A percentile compares a stretch with the other conserved stretches of the same genome.
Conservation (phyloP, 2,797 vertebrate species). For the Cirrhinus molitorella region DNA sequence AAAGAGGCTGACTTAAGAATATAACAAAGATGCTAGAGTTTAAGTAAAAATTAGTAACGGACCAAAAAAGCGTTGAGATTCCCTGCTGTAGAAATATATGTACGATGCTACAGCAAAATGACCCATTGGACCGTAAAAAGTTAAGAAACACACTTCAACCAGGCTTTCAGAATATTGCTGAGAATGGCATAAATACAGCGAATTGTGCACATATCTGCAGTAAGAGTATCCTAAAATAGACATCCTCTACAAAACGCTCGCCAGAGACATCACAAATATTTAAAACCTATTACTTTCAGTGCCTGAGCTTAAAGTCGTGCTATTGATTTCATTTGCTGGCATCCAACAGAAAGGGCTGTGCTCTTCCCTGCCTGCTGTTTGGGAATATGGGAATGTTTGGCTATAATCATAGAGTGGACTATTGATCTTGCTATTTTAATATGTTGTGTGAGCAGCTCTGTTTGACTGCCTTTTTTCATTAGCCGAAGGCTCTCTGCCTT, state of each 20-base stretch:
- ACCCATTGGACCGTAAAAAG: conserved; percentile 2
- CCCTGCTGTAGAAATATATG: background rate
- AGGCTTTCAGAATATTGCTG: conserved; percentile 3
- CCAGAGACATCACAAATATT: conserved; percentile 34
- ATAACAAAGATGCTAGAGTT: background rate
- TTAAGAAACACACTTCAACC: background rate
- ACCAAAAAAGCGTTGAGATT: background rate
- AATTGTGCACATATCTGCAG: conserved; percentile 28
- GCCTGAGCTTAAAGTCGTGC: conserved; percentile 3
- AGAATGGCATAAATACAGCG: conserved; percentile 3
- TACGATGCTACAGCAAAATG: background rate
- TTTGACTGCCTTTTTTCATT: conserved; percentile 63
- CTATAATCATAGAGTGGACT: conserved; percentile 60
- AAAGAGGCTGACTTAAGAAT: background rate
- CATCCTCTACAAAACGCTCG: conserved; percentile 18
- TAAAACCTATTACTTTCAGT: conserved; percentile 33
- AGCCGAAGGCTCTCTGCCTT: conserved; percentile 58
- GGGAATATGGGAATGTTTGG: conserved; percentile 60
- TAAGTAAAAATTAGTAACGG: background rate
- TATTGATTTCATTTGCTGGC: conserved; percentile 44
- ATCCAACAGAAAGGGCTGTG: conserved; percentile 32
- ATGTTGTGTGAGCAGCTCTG: conserved; percentile 62
- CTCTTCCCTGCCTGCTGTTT: conserved; percentile 43
- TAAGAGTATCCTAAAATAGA: background rate
- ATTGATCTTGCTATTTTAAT: conserved; percentile 66